Conservation (phyloP, 2,888 invertebrate species). For the Timandra comae region DNA sequence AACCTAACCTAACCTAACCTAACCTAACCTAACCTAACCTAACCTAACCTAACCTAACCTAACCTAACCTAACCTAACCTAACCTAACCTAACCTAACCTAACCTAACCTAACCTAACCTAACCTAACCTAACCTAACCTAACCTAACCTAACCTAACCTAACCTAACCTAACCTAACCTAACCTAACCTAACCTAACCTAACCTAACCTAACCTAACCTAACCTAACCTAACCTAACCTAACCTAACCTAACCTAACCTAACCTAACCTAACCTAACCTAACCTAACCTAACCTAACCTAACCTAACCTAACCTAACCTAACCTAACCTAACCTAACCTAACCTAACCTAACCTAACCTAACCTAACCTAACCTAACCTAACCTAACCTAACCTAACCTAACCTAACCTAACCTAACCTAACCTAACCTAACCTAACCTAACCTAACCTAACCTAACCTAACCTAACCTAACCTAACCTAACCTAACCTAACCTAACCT, state of each 20-base stretch:
- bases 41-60: too few species aligned
- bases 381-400: conserved; percentile 16
- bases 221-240: conserved; percentile 16
- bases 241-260: conserved; percentile 15
- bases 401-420: conserved; percentile 12
- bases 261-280: conserved; percentile 18
- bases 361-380: conserved; percentile 16
- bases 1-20: too few species aligned
- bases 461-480: conserved; percentile 17
- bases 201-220: conserved; percentile 16
- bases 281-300: conserved; percentile 16
- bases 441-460: conserved; percentile 21
- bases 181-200: conserved; percentile 15
- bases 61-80: conserved; percentile 17
- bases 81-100: conserved; percentile 18
- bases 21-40: too few species aligned
- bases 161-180: too few species aligned
- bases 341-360: conserved; percentile 12
- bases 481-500: conserved; percentile 16
- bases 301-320: conserved; percentile 11
- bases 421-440: conserved; percentile 20
- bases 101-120: conserved; percentile 12
- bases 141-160: conserved; percentile 17
- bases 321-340: conserved; percentile 8
- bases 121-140: conserved; percentile 15